Evolutionary conservation across 2,113 vertebrate species (phyloP).

Genomic region (Grus americana): DNA sequence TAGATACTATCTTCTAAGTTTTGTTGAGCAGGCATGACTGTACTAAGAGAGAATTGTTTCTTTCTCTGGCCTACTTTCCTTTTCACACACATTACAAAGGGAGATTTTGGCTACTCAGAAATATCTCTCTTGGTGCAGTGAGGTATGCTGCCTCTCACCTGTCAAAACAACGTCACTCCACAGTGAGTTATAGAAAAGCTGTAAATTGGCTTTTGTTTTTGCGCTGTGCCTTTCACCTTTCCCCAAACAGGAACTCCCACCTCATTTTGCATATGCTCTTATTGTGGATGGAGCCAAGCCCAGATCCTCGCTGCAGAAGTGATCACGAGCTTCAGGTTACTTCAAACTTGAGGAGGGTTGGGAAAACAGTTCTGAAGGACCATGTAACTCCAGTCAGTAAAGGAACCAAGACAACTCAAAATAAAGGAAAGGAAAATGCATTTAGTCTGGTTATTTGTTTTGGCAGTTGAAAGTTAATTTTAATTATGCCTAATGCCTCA

Average conservation of each 20-base stretch:
- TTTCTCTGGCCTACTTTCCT: neutral
- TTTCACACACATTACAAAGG: neutral
- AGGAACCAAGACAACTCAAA: neutral
- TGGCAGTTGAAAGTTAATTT: constrained; percentile 24
- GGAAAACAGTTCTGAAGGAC: neutral
- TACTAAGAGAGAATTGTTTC: neutral
- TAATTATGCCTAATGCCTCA: neutral
- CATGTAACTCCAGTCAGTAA: neutral
- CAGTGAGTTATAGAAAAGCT: neutral
- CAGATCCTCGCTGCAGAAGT: neutral
- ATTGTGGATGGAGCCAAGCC: neutral
- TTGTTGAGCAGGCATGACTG: neutral
- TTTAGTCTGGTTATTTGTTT: constrained; percentile 19
- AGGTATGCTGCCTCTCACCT: constrained; percentile 14
- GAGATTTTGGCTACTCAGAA: neutral
- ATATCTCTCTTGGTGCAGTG: neutral
- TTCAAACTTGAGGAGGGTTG: neutral
- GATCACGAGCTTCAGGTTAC: neutral
- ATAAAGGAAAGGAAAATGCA: neutral
- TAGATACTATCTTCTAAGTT: constrained; percentile 9
- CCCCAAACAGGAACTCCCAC: constrained; percentile 5
- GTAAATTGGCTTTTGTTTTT: constrained; percentile 42
- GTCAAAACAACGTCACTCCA: constrained; percentile 28
- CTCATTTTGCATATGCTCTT: neutral
- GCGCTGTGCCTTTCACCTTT: constrained; percentile 1